A percentile compares a stretch with the other conserved stretches of the same genome.
Conservation (phyloP, 2,888 invertebrate genomes). For the Chydorus sphaericus region DNA sequence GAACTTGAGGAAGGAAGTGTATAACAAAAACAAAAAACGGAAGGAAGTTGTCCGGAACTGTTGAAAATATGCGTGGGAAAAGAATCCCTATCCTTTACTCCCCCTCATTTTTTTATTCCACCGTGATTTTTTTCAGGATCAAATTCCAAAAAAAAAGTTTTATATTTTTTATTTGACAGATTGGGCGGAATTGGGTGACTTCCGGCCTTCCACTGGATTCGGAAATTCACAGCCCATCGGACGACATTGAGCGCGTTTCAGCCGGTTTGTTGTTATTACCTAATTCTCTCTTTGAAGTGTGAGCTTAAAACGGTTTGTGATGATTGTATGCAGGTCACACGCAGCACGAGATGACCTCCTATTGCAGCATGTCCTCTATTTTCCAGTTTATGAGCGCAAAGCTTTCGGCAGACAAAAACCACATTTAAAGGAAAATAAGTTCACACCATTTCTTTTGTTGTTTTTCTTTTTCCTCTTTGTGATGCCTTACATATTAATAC, state of each 20-base stretch:
- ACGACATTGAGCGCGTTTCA: conserved; percentile 23
- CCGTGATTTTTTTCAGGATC: too few species aligned
- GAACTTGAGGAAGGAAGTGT: too few species aligned
- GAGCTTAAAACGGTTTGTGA: not conserved
- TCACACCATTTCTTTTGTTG: too few species aligned
- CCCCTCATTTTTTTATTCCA: too few species aligned
- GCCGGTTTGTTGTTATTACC: conserved; percentile 22
- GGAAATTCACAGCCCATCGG: conserved; percentile 17
- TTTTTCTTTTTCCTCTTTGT: too few species aligned
- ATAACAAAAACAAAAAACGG: too few species aligned
- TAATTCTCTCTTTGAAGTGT: not conserved
- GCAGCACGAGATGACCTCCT: conserved; percentile 56
- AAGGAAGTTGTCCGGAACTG: too few species aligned
- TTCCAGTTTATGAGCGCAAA: conserved; percentile 42
- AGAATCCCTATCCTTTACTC: too few species aligned
- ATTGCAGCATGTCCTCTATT: conserved; percentile 45
- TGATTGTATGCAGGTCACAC: conserved; percentile 34
- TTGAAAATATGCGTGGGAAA: too few species aligned
- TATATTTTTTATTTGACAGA: too few species aligned
- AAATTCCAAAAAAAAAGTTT: too few species aligned
- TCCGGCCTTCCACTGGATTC: conserved; percentile 23
- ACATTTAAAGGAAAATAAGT: not conserved
- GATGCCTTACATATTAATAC: too few species aligned
- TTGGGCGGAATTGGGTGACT: conserved; percentile 26
- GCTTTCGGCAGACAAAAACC: not conserved